phyloP scores from a whole-genome alignment of 2,888 invertebrate species.

The Clunio marinus region DNA sequence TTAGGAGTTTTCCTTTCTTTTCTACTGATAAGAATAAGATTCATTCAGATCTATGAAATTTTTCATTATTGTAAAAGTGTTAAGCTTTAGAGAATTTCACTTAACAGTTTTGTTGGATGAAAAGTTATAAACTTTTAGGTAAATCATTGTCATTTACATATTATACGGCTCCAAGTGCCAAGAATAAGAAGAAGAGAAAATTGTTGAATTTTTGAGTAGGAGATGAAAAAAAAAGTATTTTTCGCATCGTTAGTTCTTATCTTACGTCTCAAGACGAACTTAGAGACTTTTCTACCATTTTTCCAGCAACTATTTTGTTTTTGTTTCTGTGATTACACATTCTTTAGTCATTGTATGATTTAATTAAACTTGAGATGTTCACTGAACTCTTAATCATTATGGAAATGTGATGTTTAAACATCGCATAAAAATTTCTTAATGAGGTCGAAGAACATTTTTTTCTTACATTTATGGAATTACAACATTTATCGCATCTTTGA shows the following conservation, averaged over 20 bases:
- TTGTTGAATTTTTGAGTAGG: conserved; percentile 5
- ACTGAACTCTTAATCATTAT: not conserved
- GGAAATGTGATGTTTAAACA: no score
- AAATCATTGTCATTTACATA: conserved; percentile 10
- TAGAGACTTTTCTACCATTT: not conserved
- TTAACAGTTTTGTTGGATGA: not conserved
- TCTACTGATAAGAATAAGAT: not conserved
- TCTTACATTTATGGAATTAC: no score
- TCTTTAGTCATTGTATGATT: not conserved
- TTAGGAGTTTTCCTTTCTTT: no score
- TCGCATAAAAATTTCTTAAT: not conserved
- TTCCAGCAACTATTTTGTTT: not conserved
- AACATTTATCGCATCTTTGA: not conserved
- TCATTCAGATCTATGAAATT: not conserved
- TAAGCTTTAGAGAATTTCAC: not conserved
- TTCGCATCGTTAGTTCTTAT: not conserved
- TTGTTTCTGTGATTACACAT: not conserved
- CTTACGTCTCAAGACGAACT: not conserved
- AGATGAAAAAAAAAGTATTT: not conserved
- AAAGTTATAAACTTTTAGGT: not conserved
- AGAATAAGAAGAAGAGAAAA: no score
- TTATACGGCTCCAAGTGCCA: conserved; percentile 10
- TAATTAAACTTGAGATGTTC: not conserved
- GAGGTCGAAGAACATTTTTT: not conserved
- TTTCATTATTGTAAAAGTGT: conserved; percentile 3